Evolutionary conservation across 92 coral and sea anemone genomes (phyloP).

Genomic region (Plumapathes pennacea): DNA sequence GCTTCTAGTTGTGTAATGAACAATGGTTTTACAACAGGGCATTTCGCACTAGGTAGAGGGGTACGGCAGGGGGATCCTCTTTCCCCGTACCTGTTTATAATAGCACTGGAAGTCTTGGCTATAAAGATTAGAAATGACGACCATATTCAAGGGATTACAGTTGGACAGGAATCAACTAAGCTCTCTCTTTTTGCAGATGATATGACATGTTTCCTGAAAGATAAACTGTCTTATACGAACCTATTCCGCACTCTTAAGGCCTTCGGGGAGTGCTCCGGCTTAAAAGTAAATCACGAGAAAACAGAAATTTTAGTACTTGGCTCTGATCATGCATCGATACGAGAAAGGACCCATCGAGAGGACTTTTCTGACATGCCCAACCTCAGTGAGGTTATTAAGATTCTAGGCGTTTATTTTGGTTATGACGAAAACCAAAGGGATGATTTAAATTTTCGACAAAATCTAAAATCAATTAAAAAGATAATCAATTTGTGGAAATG

Average conservation of each 20-base stretch:
- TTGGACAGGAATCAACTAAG: conserved; percentile 10
- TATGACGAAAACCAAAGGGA: conserved; percentile 5
- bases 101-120: conserved; percentile 11
- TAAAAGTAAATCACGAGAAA: conserved; percentile 13
- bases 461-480: conserved; percentile 2
- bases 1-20: conserved; percentile 24
- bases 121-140: conserved; percentile 10
- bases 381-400: not conserved
- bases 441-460: conserved; percentile 4
- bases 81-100: conserved; percentile 39
- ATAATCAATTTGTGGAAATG: not conserved
- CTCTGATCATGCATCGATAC: no score
- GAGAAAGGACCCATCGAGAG: not conserved
- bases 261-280: conserved; percentile 10
- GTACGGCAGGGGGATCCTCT: conserved; percentile 63
- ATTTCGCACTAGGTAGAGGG: conserved; percentile 21
- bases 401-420: conserved; percentile 3
- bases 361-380: not conserved
- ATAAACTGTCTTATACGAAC: not conserved
- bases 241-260: not conserved
- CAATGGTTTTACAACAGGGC: conserved; percentile 37
- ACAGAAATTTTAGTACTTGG: conserved; percentile 11
- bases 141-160: conserved; percentile 1
- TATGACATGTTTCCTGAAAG: conserved; percentile 9
- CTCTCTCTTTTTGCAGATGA: conserved; percentile 11